A percentile compares a stretch with the other conserved stretches of the same genome.
These are phyloP conservation scores for Cecropterus lyciades DNA, from an alignment of 1,140 invertebrate genomes.

Conservation along the genomic window DNA sequence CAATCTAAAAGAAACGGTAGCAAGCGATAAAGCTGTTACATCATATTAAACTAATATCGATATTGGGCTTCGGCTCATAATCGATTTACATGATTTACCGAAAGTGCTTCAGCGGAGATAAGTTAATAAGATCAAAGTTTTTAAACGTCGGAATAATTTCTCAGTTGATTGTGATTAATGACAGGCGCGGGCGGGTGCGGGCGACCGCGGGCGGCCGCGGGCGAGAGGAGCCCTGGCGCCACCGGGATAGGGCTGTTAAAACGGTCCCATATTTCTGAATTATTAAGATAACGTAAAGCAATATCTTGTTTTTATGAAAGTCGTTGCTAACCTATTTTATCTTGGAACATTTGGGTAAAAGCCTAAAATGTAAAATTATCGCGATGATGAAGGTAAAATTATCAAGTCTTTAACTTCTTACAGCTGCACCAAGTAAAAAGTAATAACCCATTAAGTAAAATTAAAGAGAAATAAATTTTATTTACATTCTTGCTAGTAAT, in stretches of 20 bases:
- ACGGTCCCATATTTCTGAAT: neutral
- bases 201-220: constrained; percentile 27
- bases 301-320: neutral
- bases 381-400: too few species aligned
- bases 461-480: too few species aligned
- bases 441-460: too few species aligned
- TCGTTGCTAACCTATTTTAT: neutral
- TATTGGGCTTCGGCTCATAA: constrained; percentile 12
- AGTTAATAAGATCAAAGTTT: constrained; percentile 62
- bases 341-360: too few species aligned
- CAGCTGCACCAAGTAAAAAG: too few species aligned
- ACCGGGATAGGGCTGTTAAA: constrained; percentile 35
- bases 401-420: too few species aligned
- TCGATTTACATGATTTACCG: constrained; percentile 40
- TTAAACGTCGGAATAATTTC: constrained; percentile 80
- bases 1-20: constrained; percentile 18
- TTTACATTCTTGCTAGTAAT: too few species aligned
- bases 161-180: constrained; percentile 82
- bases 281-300: constrained; percentile 11
- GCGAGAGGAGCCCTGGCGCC: constrained; percentile 62
- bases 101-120: constrained; percentile 58
- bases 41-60: constrained; percentile 29
- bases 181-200: constrained; percentile 52
- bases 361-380: too few species aligned
- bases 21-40: constrained; percentile 11